These are phyloP conservation scores for Periophthalmus magnuspinnatus DNA, from an alignment of 2,797 vertebrate species.

Conservation along the genomic window DNA sequence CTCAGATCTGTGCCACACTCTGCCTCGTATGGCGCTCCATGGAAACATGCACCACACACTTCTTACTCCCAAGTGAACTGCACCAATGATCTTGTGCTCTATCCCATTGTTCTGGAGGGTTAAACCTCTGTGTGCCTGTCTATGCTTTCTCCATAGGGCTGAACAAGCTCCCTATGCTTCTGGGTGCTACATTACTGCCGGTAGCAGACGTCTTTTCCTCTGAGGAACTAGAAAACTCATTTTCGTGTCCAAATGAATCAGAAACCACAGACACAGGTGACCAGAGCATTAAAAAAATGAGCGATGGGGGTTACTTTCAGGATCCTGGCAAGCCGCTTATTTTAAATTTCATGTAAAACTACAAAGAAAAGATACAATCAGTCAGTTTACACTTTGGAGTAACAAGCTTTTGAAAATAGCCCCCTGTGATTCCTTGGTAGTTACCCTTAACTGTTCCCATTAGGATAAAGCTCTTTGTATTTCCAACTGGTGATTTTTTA, in stretches of 20 bases:
- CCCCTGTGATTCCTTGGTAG: slow-evolving; percentile 68
- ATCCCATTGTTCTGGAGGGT: slow-evolving; percentile 40
- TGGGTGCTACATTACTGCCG: slow-evolving; percentile 82
- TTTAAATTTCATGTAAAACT: background rate
- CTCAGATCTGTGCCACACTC: slow-evolving; percentile 3
- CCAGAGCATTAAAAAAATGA: slow-evolving; percentile 52
- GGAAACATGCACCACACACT: slow-evolving; percentile 39
- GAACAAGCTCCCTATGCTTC: slow-evolving; percentile 81
- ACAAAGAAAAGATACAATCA: slow-evolving; percentile 19
- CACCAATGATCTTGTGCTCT: slow-evolving; percentile 42
- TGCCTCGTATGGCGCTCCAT: slow-evolving; percentile 13
- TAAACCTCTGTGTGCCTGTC: slow-evolving; percentile 72
- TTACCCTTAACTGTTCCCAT: slow-evolving; percentile 38
- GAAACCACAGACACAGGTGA: slow-evolving; percentile 69
- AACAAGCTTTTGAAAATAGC: slow-evolving; percentile 84
- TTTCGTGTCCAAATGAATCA: slow-evolving; percentile 69
- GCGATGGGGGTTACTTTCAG: slow-evolving; percentile 82
- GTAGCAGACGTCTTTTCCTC: slow-evolving; percentile 79
- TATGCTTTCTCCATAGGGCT: slow-evolving; percentile 80
- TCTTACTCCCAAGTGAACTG: slow-evolving; percentile 81
- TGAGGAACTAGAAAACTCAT: slow-evolving; percentile 73
- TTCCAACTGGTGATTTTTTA: background rate
- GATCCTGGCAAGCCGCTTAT: slow-evolving; percentile 48
- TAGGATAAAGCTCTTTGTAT: background rate
- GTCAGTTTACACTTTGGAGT: slow-evolving; percentile 78